These are phyloP conservation scores for Progne subis DNA, from an alignment of 2,113 vertebrate species.

Conservation along the genomic window DNA sequence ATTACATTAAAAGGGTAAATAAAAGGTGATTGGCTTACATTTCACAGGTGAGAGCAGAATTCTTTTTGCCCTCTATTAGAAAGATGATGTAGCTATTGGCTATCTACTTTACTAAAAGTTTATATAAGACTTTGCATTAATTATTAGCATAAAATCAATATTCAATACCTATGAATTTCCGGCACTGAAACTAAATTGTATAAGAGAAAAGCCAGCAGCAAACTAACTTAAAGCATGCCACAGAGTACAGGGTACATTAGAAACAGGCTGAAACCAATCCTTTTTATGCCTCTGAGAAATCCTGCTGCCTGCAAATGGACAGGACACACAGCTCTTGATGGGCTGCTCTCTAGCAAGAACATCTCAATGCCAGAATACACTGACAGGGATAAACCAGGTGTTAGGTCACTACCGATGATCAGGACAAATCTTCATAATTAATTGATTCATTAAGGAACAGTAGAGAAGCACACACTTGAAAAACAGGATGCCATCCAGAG, in stretches of 20 bases:
- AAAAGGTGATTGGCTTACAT: not conserved
- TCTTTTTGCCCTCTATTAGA: not conserved
- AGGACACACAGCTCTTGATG: not conserved
- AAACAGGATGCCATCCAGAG: not conserved
- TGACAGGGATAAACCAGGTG: not conserved
- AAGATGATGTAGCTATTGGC: not conserved
- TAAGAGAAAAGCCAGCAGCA: not conserved
- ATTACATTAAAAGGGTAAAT: not conserved
- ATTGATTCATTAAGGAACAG: not conserved
- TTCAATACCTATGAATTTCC: not conserved
- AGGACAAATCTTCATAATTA: not conserved
- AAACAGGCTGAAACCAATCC: not conserved
- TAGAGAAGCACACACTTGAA: not conserved
- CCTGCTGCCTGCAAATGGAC: not conserved
- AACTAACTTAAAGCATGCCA: not conserved
- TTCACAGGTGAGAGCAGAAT: not conserved
- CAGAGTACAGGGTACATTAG: not conserved
- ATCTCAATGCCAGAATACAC: not conserved
- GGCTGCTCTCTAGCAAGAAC: not conserved
- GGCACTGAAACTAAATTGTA: not conserved
- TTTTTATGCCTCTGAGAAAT: not conserved
- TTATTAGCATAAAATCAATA: not conserved
- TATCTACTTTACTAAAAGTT: not conserved
- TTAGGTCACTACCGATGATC: not conserved
- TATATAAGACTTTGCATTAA: not conserved